Evolutionary conservation across 2,797 vertebrate species (phyloP).

Genomic region (Allobates femoralis): DNA sequence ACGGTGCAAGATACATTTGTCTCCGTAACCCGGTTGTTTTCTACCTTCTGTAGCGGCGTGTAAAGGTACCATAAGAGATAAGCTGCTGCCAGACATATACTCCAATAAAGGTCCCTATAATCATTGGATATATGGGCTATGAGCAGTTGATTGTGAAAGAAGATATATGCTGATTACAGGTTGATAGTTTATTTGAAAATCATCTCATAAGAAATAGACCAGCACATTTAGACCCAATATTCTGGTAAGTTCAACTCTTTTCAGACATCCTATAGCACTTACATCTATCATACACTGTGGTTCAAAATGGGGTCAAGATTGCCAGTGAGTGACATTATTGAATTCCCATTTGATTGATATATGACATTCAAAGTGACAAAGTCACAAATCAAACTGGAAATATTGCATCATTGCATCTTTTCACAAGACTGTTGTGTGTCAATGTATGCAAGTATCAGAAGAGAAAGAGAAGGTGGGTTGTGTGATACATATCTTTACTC

Average conservation of each 20-base stretch:
- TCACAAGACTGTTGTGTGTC: background rate
- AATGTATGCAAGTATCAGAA: background rate
- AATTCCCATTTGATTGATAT: background rate
- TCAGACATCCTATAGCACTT: background rate
- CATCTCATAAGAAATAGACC: no score
- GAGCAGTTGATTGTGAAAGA: background rate
- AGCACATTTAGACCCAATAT: background rate
- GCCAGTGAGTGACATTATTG: no score
- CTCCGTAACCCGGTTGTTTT: no score
- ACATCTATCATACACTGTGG: background rate
- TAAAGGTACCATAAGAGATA: no score
- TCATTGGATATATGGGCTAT: background rate
- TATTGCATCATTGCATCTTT: background rate
- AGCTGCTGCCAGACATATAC: no score
- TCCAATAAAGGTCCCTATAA: background rate
- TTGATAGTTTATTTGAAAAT: no score
- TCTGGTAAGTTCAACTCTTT: background rate
- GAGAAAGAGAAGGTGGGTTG: no score
- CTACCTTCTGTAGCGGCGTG: no score
- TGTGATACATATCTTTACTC: no score
- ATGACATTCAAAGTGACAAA: background rate
- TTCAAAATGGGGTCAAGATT: background rate
- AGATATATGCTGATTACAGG: background rate
- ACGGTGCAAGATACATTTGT: no score
- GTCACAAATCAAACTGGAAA: background rate